Percentiles rank a stretch among this genome's conserved stretches.
Evolutionary conservation across 1,140 invertebrate species (phyloP).

Genomic region (Streblospio benedicti): DNA sequence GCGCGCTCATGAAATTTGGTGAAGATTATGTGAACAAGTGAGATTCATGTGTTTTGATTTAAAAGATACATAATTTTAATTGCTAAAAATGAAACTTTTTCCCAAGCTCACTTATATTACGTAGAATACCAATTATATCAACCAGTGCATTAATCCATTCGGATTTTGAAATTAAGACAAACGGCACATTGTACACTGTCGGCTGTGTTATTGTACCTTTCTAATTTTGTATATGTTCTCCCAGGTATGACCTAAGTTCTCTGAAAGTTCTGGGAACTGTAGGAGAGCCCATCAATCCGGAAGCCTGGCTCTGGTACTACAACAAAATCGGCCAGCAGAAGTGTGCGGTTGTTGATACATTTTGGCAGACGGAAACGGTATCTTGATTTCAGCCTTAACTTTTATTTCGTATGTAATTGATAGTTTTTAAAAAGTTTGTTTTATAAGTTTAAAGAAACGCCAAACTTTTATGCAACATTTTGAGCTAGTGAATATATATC

Average conservation of each 20-base stretch:
- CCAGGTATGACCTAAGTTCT: slow-evolving; percentile 3
- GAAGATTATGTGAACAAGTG: slow-evolving; percentile 54
- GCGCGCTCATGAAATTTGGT: slow-evolving; percentile 83
- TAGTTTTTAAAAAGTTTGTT: neutral
- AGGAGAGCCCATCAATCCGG: slow-evolving; percentile 53
- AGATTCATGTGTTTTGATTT: slow-evolving; percentile 12
- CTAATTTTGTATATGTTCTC: neutral
- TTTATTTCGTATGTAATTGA: slow-evolving; percentile 1
- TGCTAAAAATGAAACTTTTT: too few species aligned
- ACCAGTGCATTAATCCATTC: too few species aligned
- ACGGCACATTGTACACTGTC: too few species aligned
- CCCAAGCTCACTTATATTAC: too few species aligned
- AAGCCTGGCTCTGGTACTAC: slow-evolving; percentile 55
- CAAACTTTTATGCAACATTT: slow-evolving; percentile 16
- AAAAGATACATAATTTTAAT: neutral
- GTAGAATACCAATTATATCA: too few species aligned
- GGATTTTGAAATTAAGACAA: too few species aligned
- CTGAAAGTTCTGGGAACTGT: slow-evolving; percentile 34
- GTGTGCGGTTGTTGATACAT: slow-evolving; percentile 52
- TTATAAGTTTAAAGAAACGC: slow-evolving; percentile 26
- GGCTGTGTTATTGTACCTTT: neutral
- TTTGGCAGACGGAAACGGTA: slow-evolving; percentile 71
- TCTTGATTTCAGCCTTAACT: slow-evolving; percentile 6
- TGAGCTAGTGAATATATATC: slow-evolving; percentile 43
- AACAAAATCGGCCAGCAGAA: slow-evolving; percentile 48